Evolutionary conservation across 2,797 vertebrate species (phyloP).

Genomic region (Orientallactaga sibirica): DNA sequence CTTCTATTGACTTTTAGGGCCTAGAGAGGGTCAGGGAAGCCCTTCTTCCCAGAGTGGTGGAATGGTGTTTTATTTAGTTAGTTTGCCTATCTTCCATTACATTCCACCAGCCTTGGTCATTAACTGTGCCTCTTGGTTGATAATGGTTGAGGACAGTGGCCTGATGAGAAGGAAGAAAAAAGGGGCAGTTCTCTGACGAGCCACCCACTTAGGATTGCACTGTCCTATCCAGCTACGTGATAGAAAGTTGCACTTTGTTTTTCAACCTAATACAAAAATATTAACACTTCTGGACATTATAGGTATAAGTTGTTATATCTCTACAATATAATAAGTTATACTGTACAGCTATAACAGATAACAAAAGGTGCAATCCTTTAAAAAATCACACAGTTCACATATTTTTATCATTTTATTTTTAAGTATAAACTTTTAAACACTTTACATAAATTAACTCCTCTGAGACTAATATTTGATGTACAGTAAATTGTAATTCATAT

Average conservation of each 20-base stretch:
- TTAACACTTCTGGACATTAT: slow-evolving; percentile 90
- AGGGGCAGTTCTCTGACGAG: slow-evolving; percentile 77
- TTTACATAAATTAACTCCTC: slow-evolving; percentile 99
- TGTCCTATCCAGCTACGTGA: slow-evolving; percentile 84
- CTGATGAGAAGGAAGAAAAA: slow-evolving; percentile 77
- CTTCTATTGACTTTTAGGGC: slow-evolving; percentile 81
- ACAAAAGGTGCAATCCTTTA: slow-evolving; percentile 91
- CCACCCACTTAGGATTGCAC: slow-evolving; percentile 84
- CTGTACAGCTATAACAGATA: slow-evolving; percentile 91
- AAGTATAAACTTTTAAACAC: slow-evolving; percentile 98
- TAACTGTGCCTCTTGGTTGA: slow-evolving; percentile 81
- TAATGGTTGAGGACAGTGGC: slow-evolving; percentile 83
- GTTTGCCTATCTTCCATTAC: slow-evolving; percentile 77
- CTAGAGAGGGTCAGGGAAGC: slow-evolving; percentile 82
- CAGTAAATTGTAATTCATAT: slow-evolving; percentile 98
- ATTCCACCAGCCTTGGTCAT: slow-evolving; percentile 82
- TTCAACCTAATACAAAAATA: slow-evolving; percentile 92
- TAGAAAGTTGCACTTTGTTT: slow-evolving; percentile 87
- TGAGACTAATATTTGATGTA: slow-evolving; percentile 99
- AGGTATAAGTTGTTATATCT: slow-evolving; percentile 91
- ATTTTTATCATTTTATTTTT: slow-evolving; percentile 98
- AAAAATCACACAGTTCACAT: slow-evolving; percentile 92
- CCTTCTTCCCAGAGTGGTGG: slow-evolving; percentile 64
- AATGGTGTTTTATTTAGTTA: neutral
- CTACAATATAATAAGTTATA: slow-evolving; percentile 92